phyloP scores from a whole-genome alignment of 2,113 vertebrate genomes.

The Leucoraja erinaceus region DNA sequence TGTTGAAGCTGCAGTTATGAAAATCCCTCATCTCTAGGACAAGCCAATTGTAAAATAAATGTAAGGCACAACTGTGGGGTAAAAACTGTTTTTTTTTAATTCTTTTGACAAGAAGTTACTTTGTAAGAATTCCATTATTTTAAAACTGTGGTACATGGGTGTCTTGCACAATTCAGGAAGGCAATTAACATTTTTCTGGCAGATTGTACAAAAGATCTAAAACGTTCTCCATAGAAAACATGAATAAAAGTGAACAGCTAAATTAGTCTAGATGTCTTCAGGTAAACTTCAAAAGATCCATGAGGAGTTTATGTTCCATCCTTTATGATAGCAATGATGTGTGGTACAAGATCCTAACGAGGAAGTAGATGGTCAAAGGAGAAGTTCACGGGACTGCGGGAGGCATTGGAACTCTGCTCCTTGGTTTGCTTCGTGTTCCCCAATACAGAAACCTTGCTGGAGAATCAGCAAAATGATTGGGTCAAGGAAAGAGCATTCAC shows the following conservation, averaged over 20 bases:
- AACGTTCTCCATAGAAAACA: not conserved
- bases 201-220: not conserved
- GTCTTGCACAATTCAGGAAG: not conserved
- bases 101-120: not conserved
- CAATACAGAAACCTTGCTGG: too few species aligned
- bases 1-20: too few species aligned
- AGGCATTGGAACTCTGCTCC: not conserved
- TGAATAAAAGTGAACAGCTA: not conserved
- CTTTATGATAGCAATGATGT: not conserved
- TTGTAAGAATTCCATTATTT: not conserved
- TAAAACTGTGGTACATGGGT: not conserved
- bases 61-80: not conserved
- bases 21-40: too few species aligned
- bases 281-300: not conserved
- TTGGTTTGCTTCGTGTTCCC: not conserved
- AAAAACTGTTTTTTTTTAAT: not conserved
- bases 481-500: too few species aligned
- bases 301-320: not conserved
- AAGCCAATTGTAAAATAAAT: not conserved
- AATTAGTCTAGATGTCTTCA: not conserved
- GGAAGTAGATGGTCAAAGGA: not conserved
- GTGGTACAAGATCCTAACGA: not conserved
- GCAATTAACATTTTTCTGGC: not conserved
- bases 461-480: too few species aligned
- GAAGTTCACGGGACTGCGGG: not conserved